Evolutionary conservation across 2,888 invertebrate species (phyloP), one percentile per base, ranked within the genome.

Genomic region (Augochlorella aurata): DNA sequence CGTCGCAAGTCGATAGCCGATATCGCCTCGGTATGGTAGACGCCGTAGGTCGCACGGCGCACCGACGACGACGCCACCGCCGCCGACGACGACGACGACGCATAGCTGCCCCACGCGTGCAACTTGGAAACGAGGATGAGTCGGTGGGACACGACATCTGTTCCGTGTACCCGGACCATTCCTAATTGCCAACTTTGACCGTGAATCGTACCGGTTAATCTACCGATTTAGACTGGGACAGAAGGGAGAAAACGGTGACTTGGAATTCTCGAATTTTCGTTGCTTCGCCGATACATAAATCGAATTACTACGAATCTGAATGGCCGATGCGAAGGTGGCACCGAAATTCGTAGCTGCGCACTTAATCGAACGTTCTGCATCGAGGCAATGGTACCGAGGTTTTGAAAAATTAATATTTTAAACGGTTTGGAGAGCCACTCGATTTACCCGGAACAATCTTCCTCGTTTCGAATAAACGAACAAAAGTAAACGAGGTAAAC

Each of bases 101-200:
- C 29, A 3, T 3, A 29, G 29, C 29, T 3, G 29, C 3, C 29
- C 29, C 29, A 3, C 29, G 29, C 29, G 29, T 29, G 29, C 29
- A 29, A 29, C 29, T 3, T 29, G 29, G 29, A 29, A 29, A 29
- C 29, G 29, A 29, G 29, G 29, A 29, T 29, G 29, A 29, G 29
- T 29, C 29, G 29, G 29, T 29, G 29, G 29, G 29, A 29, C 29
- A 2, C 29, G n/a, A n/a, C n/a, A n/a, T n/a, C n/a, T n/a, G n/a
- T n/a, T n/a, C n/a, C 78, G 70, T 74, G 86, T 89, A 88, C 89
- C 90, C 89, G n/a, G 90, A 90, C 90, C 90, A 87, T 87, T 84
- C 88, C 86, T 87, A 89, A 89, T 88, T 86, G 87, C 77, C 71
- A 87, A 80, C 70, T 81, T 79, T 78, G 71, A 69, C 24, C 63